Evolutionary conservation across 2,113 vertebrate species (phyloP).

Genomic region (Echinops telfairi): DNA sequence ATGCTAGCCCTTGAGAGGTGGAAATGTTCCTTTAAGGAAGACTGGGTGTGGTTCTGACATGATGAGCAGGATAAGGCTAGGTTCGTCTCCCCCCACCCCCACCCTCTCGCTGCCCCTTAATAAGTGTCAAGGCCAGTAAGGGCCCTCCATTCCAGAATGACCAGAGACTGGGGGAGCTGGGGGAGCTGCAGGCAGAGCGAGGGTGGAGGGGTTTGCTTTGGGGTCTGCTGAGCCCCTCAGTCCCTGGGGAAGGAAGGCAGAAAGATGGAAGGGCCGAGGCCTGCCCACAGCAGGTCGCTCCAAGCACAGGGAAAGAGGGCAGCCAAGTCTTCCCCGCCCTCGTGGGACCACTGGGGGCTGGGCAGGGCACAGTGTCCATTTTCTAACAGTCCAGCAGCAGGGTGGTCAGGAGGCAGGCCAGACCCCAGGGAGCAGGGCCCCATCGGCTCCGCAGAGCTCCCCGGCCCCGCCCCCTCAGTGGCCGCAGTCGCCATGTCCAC

Average conservation of each 20-base stretch:
- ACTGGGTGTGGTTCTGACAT: slow-evolving; percentile 19
- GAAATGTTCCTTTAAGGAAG: slow-evolving; percentile 76
- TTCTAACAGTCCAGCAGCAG: slow-evolving; percentile 74
- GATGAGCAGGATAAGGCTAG: slow-evolving; percentile 30
- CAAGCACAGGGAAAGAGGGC: slow-evolving; percentile 53
- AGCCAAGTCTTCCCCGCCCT: slow-evolving; percentile 56
- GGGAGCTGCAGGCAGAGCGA: slow-evolving; percentile 48
- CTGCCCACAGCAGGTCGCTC: slow-evolving; percentile 51
- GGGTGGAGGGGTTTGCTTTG: slow-evolving; percentile 33
- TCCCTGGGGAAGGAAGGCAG: background rate
- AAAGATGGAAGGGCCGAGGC: background rate
- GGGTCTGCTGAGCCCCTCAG: slow-evolving; percentile 52
- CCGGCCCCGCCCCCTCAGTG: too few species aligned
- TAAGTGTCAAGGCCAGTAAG: slow-evolving; percentile 6
- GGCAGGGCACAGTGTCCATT: slow-evolving; percentile 73
- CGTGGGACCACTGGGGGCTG: slow-evolving; percentile 24
- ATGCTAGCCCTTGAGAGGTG: slow-evolving; percentile 80
- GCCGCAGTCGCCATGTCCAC: too few species aligned
- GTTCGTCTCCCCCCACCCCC: slow-evolving; percentile 30
- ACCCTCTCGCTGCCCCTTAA: background rate
- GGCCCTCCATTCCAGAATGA: slow-evolving; percentile 62
- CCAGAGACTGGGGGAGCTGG: slow-evolving; percentile 52
- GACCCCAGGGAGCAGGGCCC: too few species aligned
- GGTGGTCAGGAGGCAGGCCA: slow-evolving; percentile 74
- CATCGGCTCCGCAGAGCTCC: too few species aligned